A percentile compares a stretch with the other conserved stretches of the same genome.
Evolutionary conservation across 1,140 invertebrate species (phyloP).

Genomic region (Neodiprion virginianus): DNA sequence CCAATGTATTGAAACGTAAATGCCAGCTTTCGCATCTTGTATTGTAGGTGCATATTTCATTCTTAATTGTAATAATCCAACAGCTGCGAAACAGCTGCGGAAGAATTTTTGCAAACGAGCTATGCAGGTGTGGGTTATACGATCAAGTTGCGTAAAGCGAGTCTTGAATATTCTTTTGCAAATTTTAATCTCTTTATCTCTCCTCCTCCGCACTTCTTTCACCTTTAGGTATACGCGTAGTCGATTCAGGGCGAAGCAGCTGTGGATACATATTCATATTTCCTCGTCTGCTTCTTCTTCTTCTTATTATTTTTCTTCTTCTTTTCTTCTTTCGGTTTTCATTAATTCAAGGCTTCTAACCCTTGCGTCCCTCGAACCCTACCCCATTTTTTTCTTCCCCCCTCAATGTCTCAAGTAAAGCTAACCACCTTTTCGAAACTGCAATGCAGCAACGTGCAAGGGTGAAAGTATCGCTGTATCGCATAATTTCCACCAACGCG

Average conservation of each 20-base stretch:
- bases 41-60: too few species aligned
- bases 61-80: too few species aligned
- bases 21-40: too few species aligned
- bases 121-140: neutral
- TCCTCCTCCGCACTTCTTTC: neutral
- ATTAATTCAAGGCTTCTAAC: constrained; percentile 14
- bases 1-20: too few species aligned
- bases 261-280: constrained; percentile 44
- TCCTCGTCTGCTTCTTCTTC: constrained; percentile 11
- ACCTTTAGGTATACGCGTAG: neutral
- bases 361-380: neutral
- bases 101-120: too few species aligned
- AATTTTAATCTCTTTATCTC: neutral
- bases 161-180: neutral
- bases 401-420: neutral
- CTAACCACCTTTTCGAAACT: neutral
- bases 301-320: neutral
- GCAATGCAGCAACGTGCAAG: neutral
- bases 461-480: too few species aligned
- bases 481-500: neutral
- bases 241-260: constrained; percentile 25
- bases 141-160: neutral
- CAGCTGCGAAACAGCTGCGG: too few species aligned
- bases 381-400: neutral
- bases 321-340: constrained; percentile 19